Conservation (phyloP, 2,888 invertebrate species). For the Margaritifera margaritifera region DNA sequence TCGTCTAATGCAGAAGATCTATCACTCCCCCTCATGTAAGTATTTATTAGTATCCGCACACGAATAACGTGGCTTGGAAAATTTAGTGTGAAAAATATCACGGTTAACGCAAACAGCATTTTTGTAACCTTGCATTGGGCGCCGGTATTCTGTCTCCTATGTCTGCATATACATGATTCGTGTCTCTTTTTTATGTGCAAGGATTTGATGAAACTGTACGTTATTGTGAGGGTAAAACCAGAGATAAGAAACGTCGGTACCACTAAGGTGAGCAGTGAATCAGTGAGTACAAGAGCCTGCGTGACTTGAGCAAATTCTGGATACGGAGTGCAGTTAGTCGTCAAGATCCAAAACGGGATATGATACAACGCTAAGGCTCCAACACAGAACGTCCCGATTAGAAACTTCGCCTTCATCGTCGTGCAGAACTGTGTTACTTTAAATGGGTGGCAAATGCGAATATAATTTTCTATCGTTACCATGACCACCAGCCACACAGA, state of each 20-base stretch:
- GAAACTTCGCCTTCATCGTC: slow-evolving; percentile 19
- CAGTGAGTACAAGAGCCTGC: too few species aligned
- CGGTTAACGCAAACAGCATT: slow-evolving; percentile 46
- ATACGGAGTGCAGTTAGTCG: too few species aligned
- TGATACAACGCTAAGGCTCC: slow-evolving; percentile 32
- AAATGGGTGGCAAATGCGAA: slow-evolving; percentile 35
- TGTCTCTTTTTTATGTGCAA: slow-evolving; percentile 26
- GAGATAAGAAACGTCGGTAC: slow-evolving; percentile 20
- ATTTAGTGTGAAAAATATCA: slow-evolving; percentile 47
- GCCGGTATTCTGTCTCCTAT: slow-evolving; percentile 12
- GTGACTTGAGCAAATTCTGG: too few species aligned
- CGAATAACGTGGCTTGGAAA: slow-evolving; percentile 52
- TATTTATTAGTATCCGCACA: slow-evolving; percentile 29
- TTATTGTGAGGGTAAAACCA: slow-evolving; percentile 25
- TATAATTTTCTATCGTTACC: slow-evolving; percentile 20
- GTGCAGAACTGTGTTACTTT: slow-evolving; percentile 32
- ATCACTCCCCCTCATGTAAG: slow-evolving; percentile 14
- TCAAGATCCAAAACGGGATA: slow-evolving; percentile 36
- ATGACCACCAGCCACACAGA: slow-evolving; percentile 27
- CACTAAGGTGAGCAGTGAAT: slow-evolving; percentile 17
- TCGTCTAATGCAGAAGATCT: slow-evolving; percentile 16
- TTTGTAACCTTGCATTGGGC: slow-evolving; percentile 41
- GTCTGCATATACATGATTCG: slow-evolving; percentile 8
- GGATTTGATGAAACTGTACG: slow-evolving; percentile 25
- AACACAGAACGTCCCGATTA: slow-evolving; percentile 18